These are phyloP conservation scores for Acheta domesticus DNA, from an alignment of 2,888 invertebrate species.

Conservation along the genomic window DNA sequence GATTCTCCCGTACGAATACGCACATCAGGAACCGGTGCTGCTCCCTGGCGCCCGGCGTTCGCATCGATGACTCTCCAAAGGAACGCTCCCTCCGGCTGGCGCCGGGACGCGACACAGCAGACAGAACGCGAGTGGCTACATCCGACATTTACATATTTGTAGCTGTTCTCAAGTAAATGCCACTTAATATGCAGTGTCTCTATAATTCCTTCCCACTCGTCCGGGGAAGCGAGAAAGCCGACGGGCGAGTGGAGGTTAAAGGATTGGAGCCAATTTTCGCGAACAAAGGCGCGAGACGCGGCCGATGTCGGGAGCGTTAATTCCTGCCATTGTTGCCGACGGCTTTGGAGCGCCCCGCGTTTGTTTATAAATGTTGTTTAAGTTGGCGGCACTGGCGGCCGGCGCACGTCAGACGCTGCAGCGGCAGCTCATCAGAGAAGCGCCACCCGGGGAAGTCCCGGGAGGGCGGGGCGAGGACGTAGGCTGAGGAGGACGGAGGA, in stretches of 20 bases:
- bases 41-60: too few species aligned
- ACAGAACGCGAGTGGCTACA: background rate
- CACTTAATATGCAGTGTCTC: conserved; percentile 18
- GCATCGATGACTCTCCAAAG: too few species aligned
- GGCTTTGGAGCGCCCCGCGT: background rate
- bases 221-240: background rate
- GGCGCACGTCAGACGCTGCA: conserved; percentile 2
- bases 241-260: background rate
- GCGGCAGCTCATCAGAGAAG: background rate
- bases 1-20: too few species aligned
- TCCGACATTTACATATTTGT: background rate
- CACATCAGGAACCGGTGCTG: too few species aligned
- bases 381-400: background rate
- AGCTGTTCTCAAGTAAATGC: conserved; percentile 18
- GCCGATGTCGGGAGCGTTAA: background rate
- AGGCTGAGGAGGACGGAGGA: background rate
- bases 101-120: background rate
- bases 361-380: conserved; percentile 18
- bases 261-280: background rate
- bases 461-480: background rate
- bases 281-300: conserved; percentile 9
- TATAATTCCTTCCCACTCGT: background rate
- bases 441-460: background rate
- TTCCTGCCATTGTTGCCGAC: background rate
- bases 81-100: too few species aligned